Percentiles rank a stretch among this genome's conserved stretches.
Conservation (phyloP, 1,140 invertebrate genomes). For the Alviniconcha marisindica region DNA sequence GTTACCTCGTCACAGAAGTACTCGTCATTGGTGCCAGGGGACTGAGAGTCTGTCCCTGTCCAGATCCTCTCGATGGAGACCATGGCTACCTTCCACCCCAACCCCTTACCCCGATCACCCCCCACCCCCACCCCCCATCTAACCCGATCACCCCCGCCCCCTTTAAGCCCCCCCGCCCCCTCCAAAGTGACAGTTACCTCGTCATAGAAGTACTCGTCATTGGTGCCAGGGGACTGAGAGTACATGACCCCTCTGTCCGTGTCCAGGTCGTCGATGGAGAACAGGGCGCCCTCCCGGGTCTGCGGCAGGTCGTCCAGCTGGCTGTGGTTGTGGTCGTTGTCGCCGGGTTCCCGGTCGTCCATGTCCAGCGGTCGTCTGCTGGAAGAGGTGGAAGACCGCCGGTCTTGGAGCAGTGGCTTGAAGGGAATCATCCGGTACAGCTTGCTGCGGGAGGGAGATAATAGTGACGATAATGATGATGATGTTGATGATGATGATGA, state of each 20-base stretch:
- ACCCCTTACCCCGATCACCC: background rate
- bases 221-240: background rate
- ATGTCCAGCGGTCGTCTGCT: background rate
- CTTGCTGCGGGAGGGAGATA: background rate
- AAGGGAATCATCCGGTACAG: conserved; percentile 21
- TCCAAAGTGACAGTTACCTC: too few relatives aligned
- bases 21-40: conserved; percentile 24
- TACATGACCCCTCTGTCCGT: background rate
- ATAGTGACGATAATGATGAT: too few relatives aligned
- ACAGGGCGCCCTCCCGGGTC: conserved; percentile 5
- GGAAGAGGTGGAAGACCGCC: background rate
- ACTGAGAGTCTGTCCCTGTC: conserved; percentile 10
- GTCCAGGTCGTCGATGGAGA: background rate
- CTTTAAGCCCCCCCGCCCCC: too few relatives aligned
- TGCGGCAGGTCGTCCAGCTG: background rate
- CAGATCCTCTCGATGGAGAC: conserved; percentile 32
- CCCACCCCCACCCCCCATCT: background rate
- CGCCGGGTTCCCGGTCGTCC: background rate
- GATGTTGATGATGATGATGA: too few relatives aligned
- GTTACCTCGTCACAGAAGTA: conserved; percentile 35
- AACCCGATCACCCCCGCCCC: too few relatives aligned
- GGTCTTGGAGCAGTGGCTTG: background rate
- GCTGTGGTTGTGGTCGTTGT: background rate
- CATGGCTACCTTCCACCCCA: background rate
- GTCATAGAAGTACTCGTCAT: conserved; percentile 36